Evolutionary conservation across 2,888 invertebrate genomes (phyloP).

Genomic region (Gonocerus acuteangulatus): DNA sequence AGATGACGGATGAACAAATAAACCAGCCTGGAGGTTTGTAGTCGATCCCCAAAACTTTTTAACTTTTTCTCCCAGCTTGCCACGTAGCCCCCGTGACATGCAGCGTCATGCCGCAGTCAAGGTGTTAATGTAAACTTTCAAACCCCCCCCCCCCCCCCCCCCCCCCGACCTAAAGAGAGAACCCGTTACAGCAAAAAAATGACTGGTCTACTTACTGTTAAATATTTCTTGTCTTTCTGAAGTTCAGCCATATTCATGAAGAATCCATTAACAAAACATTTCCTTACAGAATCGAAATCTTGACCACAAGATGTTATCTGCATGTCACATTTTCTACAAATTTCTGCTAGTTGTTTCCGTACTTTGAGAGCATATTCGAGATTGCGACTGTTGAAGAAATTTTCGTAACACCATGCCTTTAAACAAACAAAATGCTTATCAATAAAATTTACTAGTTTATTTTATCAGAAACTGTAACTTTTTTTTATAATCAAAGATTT

Average conservation of each 20-base stretch:
- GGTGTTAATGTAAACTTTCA: too few species aligned
- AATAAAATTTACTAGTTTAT: neutral
- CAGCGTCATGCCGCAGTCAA: too few species aligned
- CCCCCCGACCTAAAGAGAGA: too few species aligned
- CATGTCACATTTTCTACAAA: constrained; percentile 58
- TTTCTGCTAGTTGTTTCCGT: constrained; percentile 65
- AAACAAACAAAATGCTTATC: constrained; percentile 39
- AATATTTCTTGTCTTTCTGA: constrained; percentile 61
- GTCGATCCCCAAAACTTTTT: too few species aligned
- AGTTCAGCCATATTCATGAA: constrained; percentile 82
- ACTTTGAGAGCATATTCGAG: constrained; percentile 73
- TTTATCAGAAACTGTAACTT: neutral
- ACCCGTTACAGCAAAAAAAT: too few species aligned
- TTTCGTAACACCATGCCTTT: constrained; percentile 82
- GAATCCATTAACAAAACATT: constrained; percentile 72
- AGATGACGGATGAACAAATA: too few species aligned
- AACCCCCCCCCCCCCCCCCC: too few species aligned
- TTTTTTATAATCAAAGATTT: too few species aligned
- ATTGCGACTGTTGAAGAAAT: constrained; percentile 76
- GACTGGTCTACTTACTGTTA: constrained; percentile 54
- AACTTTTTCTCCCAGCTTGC: too few species aligned
- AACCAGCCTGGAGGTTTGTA: too few species aligned
- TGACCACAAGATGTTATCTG: constrained; percentile 55
- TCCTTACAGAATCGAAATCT: constrained; percentile 49
- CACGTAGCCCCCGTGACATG: too few species aligned